Evolutionary conservation across 2,888 invertebrate species (phyloP).

Genomic region (Oxycera nigricornis): DNA sequence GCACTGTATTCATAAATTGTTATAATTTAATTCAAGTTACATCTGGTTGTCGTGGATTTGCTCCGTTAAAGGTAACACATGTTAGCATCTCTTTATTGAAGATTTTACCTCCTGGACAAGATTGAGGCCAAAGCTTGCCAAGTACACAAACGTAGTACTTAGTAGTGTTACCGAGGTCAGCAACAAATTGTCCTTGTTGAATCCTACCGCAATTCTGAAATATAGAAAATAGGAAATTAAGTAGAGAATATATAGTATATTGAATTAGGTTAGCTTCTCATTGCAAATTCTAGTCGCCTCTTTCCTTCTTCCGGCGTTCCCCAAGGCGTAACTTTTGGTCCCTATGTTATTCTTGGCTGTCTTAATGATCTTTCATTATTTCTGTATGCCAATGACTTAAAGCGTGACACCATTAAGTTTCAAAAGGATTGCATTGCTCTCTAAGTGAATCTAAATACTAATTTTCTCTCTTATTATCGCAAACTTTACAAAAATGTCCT

Average conservation of each 20-base stretch:
- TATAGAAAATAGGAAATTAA: background rate
- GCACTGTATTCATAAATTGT: background rate
- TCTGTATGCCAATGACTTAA: too few relatives aligned
- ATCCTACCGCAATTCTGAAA: background rate
- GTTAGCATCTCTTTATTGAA: background rate
- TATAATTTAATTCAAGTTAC: slow-evolving; percentile 5
- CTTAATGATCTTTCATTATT: too few relatives aligned
- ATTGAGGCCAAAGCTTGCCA: background rate
- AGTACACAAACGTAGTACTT: slow-evolving; percentile 18
- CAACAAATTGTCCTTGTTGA: slow-evolving; percentile 1
- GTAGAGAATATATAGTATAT: background rate
- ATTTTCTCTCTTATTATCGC: too few relatives aligned
- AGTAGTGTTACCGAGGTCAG: background rate
- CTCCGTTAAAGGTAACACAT: background rate
- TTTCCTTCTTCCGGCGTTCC: too few relatives aligned
- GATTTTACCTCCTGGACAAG: background rate
- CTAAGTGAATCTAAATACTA: too few relatives aligned
- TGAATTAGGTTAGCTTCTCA: background rate
- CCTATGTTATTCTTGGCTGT: too few relatives aligned
- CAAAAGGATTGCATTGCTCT: too few relatives aligned
- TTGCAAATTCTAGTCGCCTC: too few relatives aligned
- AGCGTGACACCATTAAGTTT: too few relatives aligned
- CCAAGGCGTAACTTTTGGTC: too few relatives aligned
- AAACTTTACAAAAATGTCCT: too few relatives aligned
- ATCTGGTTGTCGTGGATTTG: background rate